Conservation (phyloP, 2,888 invertebrate species). For the Cinara cedri region DNA sequence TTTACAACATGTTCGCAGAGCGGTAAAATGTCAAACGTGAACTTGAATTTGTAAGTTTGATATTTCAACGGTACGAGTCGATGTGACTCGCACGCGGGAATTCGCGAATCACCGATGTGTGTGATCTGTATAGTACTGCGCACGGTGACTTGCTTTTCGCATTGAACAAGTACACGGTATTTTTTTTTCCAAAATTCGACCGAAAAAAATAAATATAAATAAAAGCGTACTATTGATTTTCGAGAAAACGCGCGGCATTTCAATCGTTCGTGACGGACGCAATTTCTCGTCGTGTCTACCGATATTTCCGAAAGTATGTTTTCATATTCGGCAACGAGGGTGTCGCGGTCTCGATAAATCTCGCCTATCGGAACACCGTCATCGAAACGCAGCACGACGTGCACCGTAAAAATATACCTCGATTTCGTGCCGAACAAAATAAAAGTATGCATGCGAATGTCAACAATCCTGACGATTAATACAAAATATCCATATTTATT, state of each 20-base stretch:
- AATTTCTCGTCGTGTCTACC: slow-evolving; percentile 18
- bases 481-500: no score
- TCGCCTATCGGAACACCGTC: not conserved
- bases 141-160: not conserved
- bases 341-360: slow-evolving; percentile 12
- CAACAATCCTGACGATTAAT: no score
- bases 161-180: not conserved
- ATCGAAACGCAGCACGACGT: no score
- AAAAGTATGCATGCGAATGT: no score
- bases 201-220: not conserved
- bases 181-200: not conserved
- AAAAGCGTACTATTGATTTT: not conserved
- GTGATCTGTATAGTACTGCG: no score
- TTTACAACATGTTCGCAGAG: no score
- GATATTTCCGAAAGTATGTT: slow-evolving; percentile 18
- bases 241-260: not conserved
- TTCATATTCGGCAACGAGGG: not conserved
- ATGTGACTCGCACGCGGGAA: no score
- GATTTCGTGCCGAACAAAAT: no score
- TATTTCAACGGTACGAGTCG: not conserved
- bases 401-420: no score
- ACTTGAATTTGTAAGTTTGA: no score
- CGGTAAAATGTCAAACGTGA: no score
- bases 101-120: no score
- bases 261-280: slow-evolving; percentile 5